A percentile compares a stretch with the other conserved stretches of the same genome.
These are phyloP conservation scores for Solea senegalensis DNA, from an alignment of 2,113 vertebrate species.

Conservation along the genomic window DNA sequence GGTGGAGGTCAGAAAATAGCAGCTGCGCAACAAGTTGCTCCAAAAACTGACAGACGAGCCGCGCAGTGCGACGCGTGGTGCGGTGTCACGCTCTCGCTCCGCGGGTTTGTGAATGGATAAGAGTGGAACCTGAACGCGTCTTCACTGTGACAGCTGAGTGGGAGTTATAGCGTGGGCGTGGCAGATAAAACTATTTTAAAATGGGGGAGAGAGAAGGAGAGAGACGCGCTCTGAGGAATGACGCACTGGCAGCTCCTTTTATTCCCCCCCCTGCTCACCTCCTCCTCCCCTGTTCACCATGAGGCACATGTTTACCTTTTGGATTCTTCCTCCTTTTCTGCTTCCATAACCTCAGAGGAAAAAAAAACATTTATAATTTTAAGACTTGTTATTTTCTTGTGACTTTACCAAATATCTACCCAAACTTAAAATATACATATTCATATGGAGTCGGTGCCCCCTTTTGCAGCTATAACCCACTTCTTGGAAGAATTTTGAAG, in stretches of 20 bases:
- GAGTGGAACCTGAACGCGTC: slow-evolving; percentile 34
- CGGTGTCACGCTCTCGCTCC: background rate
- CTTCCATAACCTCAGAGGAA: background rate
- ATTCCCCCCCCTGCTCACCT: too few relatives aligned
- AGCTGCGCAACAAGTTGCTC: slow-evolving; percentile 82
- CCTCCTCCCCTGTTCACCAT: background rate
- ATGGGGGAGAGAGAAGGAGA: slow-evolving; percentile 3
- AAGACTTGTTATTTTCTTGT: too few relatives aligned
- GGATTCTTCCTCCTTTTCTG: slow-evolving; percentile 18
- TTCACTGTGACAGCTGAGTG: slow-evolving; percentile 66
- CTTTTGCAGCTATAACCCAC: too few relatives aligned
- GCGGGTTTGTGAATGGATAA: slow-evolving; percentile 24
- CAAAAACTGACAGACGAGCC: slow-evolving; percentile 29
- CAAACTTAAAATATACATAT: too few relatives aligned
- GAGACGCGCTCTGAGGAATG: slow-evolving; percentile 17
- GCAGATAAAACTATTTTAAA: slow-evolving; percentile 59
- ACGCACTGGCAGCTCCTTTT: slow-evolving; percentile 37
- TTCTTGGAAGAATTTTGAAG: too few relatives aligned
- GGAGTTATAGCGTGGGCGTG: slow-evolving; percentile 65
- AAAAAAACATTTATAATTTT: background rate
- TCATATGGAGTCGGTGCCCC: too few relatives aligned
- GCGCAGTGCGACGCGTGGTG: slow-evolving; percentile 9
- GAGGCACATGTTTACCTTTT: slow-evolving; percentile 53
- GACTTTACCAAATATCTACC: too few relatives aligned
- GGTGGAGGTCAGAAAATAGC: slow-evolving; percentile 63